Conservation (phyloP, 2,797 vertebrate species). For the Antrozous pallidus region DNA sequence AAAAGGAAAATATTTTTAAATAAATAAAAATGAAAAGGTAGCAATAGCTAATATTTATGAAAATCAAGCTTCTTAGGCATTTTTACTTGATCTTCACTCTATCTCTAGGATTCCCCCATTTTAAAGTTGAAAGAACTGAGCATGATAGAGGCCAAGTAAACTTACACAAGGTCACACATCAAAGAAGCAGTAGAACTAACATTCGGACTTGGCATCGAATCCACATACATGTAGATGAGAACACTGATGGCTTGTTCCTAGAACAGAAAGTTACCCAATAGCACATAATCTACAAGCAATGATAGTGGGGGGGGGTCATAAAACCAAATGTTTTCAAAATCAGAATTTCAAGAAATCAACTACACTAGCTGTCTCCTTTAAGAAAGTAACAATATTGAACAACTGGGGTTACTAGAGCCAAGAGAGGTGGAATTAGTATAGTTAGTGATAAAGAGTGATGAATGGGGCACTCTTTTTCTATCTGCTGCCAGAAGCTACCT, state of each 20-base stretch:
- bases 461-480: background rate
- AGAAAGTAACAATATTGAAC: background rate
- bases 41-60: background rate
- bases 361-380: background rate
- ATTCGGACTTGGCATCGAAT: background rate
- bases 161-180: background rate
- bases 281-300: background rate
- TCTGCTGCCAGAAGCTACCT: background rate
- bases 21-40: background rate
- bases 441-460: background rate
- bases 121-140: background rate
- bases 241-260: background rate
- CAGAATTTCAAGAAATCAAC: background rate
- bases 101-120: background rate
- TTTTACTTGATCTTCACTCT: background rate
- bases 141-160: background rate
- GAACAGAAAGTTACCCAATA: background rate
- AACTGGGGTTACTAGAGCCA: background rate
- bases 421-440: background rate
- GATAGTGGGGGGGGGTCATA: background rate
- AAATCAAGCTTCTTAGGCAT: background rate
- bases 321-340: background rate
- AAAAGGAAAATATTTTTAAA: background rate
- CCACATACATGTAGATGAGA: background rate
- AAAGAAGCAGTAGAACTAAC: background rate